Base-by-base conservation (phyloP, 2,113 vertebrate species). In the Gila orcuttii region DNA sequence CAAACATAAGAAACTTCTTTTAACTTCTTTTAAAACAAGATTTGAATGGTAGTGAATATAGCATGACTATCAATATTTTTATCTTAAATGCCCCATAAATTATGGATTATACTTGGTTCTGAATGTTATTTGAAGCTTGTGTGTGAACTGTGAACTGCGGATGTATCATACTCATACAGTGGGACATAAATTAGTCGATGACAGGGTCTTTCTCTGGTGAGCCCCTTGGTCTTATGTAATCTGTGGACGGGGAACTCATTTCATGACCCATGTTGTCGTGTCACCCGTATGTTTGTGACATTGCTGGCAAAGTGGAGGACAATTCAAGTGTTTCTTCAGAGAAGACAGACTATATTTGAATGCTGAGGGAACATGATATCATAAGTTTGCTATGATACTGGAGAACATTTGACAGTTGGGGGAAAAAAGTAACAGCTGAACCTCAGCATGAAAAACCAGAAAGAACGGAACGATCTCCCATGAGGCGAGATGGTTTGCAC, bases 171-270 rank as follows among this genome's bases (percentile, higher is more conserved):
- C 64, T 64, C 81, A 87, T 60, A 73, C 87, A 87, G 82, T 25
- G 55, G 57, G 59, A 89, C 84, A 47, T 91, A 89, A 90, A 90
- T 93, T 88, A 86, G 83, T 85, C 83, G 79, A 59, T 50, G 64
- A 77, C 79, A 73, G 78, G 74, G 57, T 79, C 71, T 64, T 74
- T 81, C 19, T 77, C 74, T 77, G 74, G 47, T 77, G 45, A 31
- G 17, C 15, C 80, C 36, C 75, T 85, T 90, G 87, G 89, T 89
- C 73, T 25, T 47, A 50, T 60, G 36, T n/a, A 69, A 86, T 80
- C 79, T 33, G 80, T 85, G 39, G 59, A 50, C 9, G 55, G 52
- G 74, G 55, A 9, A 39, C 62, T 62, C 73, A 83, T 84, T 87
- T 84, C 42, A 88, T 69, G 77, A 28, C 74, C 31, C 50, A 42